Evolutionary conservation across 2,888 invertebrate genomes (phyloP).

Genomic region (Megaustenia siamemsis): DNA sequence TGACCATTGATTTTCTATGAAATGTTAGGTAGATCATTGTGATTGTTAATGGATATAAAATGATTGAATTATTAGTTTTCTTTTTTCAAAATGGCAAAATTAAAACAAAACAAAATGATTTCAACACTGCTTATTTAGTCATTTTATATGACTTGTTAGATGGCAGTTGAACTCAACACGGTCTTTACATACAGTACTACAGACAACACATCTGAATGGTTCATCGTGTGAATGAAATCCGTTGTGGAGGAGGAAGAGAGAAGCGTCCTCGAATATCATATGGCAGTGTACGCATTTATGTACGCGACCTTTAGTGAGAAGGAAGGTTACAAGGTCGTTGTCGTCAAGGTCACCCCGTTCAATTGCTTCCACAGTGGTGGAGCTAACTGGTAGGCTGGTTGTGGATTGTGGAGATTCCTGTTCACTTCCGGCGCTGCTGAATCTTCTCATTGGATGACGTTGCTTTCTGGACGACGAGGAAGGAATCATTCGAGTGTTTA

Average conservation of each 20-base stretch:
- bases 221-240: slow-evolving; percentile 76
- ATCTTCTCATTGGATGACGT: slow-evolving; percentile 73
- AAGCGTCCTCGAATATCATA: slow-evolving; percentile 76
- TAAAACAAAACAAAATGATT: neutral
- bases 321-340: slow-evolving; percentile 68
- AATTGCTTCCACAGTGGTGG: slow-evolving; percentile 48
- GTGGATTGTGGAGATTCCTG: slow-evolving; percentile 64
- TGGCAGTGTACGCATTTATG: slow-evolving; percentile 76
- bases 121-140: slow-evolving; percentile 44
- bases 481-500: slow-evolving; percentile 71
- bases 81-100: neutral
- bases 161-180: slow-evolving; percentile 76
- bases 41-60: neutral
- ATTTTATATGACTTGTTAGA: slow-evolving; percentile 76
- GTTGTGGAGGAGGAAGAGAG: slow-evolving; percentile 74
- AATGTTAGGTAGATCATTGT: neutral
- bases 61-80: neutral
- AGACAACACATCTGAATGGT: slow-evolving; percentile 75
- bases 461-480: slow-evolving; percentile 72
- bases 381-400: slow-evolving; percentile 55
- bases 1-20: neutral
- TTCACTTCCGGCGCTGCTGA: slow-evolving; percentile 62
- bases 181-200: slow-evolving; percentile 70
- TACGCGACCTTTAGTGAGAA: slow-evolving; percentile 71
- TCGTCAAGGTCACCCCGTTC: slow-evolving; percentile 64